Conservation (phyloP, 2,113 vertebrate species). For the Microcebus lehilahytsara region DNA sequence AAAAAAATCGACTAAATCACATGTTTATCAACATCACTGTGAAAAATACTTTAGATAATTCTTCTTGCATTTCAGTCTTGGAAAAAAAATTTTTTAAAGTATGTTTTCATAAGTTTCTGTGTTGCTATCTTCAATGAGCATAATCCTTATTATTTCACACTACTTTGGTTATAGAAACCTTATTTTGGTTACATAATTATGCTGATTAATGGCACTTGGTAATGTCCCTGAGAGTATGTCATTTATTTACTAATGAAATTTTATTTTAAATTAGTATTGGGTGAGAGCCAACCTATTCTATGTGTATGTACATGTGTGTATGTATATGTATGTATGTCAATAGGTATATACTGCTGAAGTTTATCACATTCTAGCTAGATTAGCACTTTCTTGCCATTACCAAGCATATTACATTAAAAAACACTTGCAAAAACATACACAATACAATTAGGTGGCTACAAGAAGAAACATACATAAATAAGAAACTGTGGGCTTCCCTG, state of each 20-base stretch:
- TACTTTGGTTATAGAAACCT: background rate
- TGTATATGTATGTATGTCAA: background rate
- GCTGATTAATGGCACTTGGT: background rate
- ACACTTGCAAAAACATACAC: background rate
- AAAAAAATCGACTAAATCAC: conserved; percentile 4
- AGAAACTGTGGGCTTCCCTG: background rate
- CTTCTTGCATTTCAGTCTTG: background rate
- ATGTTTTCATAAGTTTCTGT: background rate
- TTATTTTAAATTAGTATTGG: background rate
- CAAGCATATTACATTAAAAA: background rate
- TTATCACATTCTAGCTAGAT: background rate
- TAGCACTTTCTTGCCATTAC: background rate
- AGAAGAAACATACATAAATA: conserved; percentile 19
- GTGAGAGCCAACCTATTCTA: background rate
- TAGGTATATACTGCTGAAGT: background rate
- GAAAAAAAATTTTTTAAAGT: background rate
- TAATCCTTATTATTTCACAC: background rate
- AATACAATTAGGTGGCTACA: background rate
- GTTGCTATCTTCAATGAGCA: background rate
- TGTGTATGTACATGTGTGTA: background rate
- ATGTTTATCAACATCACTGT: background rate
- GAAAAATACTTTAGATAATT: conserved; percentile 15
- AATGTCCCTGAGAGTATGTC: background rate
- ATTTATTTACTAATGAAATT: background rate
- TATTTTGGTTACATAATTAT: background rate